phyloP scores from a whole-genome alignment of 2,113 vertebrate species.

The Rhinichthys klamathensis region DNA sequence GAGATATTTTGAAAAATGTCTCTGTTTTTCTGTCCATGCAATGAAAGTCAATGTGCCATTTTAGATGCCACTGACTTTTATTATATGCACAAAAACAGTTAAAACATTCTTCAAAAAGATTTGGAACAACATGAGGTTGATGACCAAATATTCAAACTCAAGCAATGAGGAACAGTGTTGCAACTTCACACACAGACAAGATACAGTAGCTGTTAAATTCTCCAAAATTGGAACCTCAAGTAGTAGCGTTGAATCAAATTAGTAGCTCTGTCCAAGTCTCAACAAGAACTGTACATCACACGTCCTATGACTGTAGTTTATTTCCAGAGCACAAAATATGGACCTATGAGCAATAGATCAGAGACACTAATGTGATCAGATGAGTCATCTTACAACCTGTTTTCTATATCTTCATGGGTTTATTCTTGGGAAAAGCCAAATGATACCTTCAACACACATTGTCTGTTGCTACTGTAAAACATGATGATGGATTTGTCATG shows the following conservation, averaged over 20 bases:
- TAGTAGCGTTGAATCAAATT: neutral
- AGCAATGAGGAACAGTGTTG: neutral
- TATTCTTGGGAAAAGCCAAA: neutral
- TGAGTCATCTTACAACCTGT: neutral
- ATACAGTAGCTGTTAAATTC: neutral
- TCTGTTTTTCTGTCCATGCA: no score
- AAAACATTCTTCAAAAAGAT: neutral
- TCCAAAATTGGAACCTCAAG: neutral
- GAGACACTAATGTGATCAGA: neutral
- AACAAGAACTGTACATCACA: neutral
- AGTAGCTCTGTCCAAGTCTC: neutral
- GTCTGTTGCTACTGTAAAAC: neutral
- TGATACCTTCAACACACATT: neutral
- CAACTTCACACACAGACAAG: neutral
- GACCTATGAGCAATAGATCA: neutral
- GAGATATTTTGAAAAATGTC: no score
- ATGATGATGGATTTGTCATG: constrained; percentile 5
- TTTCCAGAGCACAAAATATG: neutral
- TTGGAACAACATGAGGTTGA: neutral
- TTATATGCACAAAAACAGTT: no score
- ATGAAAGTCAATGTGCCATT: no score
- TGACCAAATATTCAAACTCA: neutral
- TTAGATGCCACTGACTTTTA: no score
- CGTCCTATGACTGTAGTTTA: neutral
- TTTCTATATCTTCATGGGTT: neutral